Base-by-base conservation (phyloP, 2,888 invertebrate species). In the Acronicta aceris region DNA sequence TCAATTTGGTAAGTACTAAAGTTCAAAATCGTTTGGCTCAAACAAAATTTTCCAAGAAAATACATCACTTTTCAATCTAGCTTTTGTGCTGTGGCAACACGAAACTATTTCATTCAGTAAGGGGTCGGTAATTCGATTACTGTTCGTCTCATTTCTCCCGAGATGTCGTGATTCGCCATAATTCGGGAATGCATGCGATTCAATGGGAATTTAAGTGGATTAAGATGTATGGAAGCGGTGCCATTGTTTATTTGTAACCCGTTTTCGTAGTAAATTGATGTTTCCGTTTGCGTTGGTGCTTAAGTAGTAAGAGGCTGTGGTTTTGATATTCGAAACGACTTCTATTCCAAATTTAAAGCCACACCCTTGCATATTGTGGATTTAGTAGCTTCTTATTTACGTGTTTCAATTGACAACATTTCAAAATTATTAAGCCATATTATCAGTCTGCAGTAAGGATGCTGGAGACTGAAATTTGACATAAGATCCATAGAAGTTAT, bases 151-250 rank as follows among this genome's bases (percentile, higher is more conserved):
- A 92, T 91, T 92, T 87, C 89, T 74, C 75, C 74, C 79, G 79
- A 82, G 83, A 87, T 78, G 85, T 82, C 81, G 81, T 85, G 88
- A 88, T 90, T 90, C 84, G 85, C 85, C 84, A 89, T 89, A 86
- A 90, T 89, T 89, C 83, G 74, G 36, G 55, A 85, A 82, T 81
- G 81, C 80, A 81, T 82, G 81, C 81, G 80, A 79, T 88, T 87
- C 79, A 82, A 82, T 82, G 79, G 88, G 90, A 88, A 76, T 80
- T 82, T 88, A 88, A 88, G 85, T 88, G 89, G 88, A 92, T 90
- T 89, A 88, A 91, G 89, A 90, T 90, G 84, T 87, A 91, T 89
- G 80, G 83, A 74, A 30, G 59, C 71, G 74, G 74, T 73, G 79
- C 69, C 66, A 68, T 76, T 77, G 81, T 81, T 81, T 79, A 50